Evolutionary conservation across 92 coral and sea anemone species (phyloP), one percentile per base, ranked within the genome.

Genomic region (Phenganax marumi): DNA sequence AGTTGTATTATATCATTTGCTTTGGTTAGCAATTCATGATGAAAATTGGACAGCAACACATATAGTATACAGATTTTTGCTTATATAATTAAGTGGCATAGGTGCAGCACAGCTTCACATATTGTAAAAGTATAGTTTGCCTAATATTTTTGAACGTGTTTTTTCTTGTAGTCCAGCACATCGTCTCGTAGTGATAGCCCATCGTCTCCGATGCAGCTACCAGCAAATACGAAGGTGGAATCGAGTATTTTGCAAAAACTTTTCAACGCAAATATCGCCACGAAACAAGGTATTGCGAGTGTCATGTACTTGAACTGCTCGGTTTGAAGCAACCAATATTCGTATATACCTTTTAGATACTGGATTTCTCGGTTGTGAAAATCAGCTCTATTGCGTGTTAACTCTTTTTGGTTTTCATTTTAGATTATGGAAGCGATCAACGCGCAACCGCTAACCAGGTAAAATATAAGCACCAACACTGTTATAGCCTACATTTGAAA

Each of bases 161-260:
- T 8, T 56, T 56, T 56, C 16, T 62, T 33, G 43, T 76, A 76
- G 81, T 49, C 65, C 18, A 55, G 17, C 68, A 52, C 68, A 18
- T 22, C 26, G 16, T 25, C 81, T 21, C 68, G 49, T 12, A 54
- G 7, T 43, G 50, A 47, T 3, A 11, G 68, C 47, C 9, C 81
- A 22, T 21, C 68, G 2, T 58, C 81, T 5, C 81, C 68, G 26
- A 33, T 54, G 50, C 68, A 17, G 68, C 81, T 52, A 22, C 81
- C 81, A 26, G 68, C 81, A 56, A 26, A 76, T 51, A 49, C 50
- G 52, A 21, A 65, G 0, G 22, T 76, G 6, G 52, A 24, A 55
- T 25, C 81, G 10, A 33, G 39, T 14, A 54, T 76, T 76, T 54
- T 76, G 39, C 48, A 76, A 24, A 54, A 76, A 76, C 52, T 76